phyloP scores from a whole-genome alignment of 2,888 invertebrate genomes.

The Nymphalis polychloros region DNA sequence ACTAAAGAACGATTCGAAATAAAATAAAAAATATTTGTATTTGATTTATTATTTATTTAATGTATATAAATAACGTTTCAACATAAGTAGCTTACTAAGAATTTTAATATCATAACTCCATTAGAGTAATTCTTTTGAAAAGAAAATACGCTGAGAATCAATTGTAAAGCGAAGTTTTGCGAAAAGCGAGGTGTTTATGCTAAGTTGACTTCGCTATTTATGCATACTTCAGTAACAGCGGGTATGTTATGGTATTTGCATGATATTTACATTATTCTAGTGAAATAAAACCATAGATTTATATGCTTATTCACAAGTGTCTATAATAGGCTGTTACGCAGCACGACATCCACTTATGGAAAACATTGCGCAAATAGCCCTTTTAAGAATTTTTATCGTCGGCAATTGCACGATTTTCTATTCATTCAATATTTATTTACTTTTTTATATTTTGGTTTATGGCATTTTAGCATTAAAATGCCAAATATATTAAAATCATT shows the following conservation, averaged over 20 bases:
- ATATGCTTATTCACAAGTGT: slow-evolving; percentile 20
- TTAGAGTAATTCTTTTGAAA: too few species aligned
- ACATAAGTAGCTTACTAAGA: background rate
- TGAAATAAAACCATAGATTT: slow-evolving; percentile 17
- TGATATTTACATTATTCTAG: slow-evolving; percentile 10
- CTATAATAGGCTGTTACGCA: slow-evolving; percentile 24
- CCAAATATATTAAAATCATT: too few species aligned
- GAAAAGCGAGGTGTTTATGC: background rate
- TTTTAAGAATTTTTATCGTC: slow-evolving; percentile 15
- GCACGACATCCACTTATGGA: slow-evolving; percentile 22
- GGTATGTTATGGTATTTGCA: slow-evolving; percentile 16
- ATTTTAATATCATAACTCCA: background rate
- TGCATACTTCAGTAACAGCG: background rate
- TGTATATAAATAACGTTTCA: too few species aligned
- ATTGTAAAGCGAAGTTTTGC: background rate
- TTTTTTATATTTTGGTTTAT: background rate
- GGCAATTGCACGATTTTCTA: slow-evolving; percentile 4
- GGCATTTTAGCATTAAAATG: background rate
- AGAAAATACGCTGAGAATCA: background rate
- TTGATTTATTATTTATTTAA: too few species aligned
- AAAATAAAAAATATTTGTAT: too few species aligned
- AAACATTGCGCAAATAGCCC: slow-evolving; percentile 17
- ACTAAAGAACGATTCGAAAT: slow-evolving; percentile 31
- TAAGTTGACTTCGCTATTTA: background rate
- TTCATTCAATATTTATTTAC: background rate